These are phyloP conservation scores for Dorcus parallelipipedus DNA, from an alignment of 2,888 invertebrate genomes.

Conservation along the genomic window DNA sequence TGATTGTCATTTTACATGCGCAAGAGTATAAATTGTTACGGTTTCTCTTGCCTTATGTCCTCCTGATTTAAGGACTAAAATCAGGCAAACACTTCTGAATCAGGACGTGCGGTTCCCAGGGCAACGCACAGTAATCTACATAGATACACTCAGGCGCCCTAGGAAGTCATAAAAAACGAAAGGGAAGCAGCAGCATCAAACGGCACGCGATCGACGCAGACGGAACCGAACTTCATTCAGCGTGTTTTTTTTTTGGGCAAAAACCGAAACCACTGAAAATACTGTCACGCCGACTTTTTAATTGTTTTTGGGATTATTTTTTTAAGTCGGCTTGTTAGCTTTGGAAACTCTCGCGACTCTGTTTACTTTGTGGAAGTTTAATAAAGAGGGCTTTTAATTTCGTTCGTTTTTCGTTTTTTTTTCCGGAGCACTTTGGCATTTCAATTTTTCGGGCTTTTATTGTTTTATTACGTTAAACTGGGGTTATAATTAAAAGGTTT, in stretches of 20 bases:
- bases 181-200: constrained; percentile 1
- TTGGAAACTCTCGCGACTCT: constrained; percentile 19
- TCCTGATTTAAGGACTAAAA: constrained; percentile 15
- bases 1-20: too few relatives aligned
- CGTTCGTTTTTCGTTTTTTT: too few relatives aligned
- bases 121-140: constrained; percentile 32
- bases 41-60: too few relatives aligned
- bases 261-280: constrained; percentile 25
- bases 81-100: constrained; percentile 28
- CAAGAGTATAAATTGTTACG: too few relatives aligned
- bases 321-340: constrained; percentile 25
- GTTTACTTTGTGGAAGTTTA: constrained; percentile 20
- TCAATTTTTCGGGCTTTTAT: too few relatives aligned
- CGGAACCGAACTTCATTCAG: constrained; percentile 12
- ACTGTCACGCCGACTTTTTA: constrained; percentile 28
- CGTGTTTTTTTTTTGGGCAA: constrained; percentile 5
- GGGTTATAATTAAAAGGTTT: too few relatives aligned
- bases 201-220: too few relatives aligned
- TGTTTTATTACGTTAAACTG: too few relatives aligned
- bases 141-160: constrained; percentile 26
- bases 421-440: too few relatives aligned
- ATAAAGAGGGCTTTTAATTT: background rate
- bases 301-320: constrained; percentile 31
- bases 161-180: constrained; percentile 26
- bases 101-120: constrained; percentile 33